phyloP scores from a whole-genome alignment of 2,113 vertebrate species.

The Ciconia boyciana region DNA sequence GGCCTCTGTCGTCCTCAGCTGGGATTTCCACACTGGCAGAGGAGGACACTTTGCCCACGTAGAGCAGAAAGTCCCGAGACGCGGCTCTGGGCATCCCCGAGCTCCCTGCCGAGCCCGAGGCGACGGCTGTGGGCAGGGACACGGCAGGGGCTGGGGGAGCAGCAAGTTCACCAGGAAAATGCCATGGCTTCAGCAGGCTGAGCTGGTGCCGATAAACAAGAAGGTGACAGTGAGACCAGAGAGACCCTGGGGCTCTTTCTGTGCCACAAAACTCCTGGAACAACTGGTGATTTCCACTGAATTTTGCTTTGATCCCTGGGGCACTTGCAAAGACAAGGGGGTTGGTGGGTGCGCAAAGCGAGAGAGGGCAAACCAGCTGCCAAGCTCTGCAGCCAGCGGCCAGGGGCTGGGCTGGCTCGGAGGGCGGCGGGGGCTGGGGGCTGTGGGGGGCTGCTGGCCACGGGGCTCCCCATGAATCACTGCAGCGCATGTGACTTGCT shows the following conservation, averaged over 20 bases:
- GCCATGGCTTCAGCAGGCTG: not conserved
- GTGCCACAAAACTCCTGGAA: not conserved
- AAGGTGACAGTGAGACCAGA: not conserved
- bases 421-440: fast-evolving
- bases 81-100: not conserved
- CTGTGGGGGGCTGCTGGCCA: not conserved
- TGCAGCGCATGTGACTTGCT: not conserved
- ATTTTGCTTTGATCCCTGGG: not conserved
- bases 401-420: not conserved
- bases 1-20: fast-evolving
- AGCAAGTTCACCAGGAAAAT: not conserved
- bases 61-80: not conserved
- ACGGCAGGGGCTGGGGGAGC: not conserved
- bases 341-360: fast-evolving
- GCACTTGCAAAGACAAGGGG: fast-evolving
- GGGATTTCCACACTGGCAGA: not conserved
- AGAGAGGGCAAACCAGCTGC: not conserved
- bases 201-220: not conserved
- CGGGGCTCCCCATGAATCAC: fast-evolving
- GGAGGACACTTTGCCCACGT: not conserved
- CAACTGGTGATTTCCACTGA: not conserved
- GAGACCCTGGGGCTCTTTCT: not conserved
- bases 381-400: not conserved
- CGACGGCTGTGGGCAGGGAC: not conserved
- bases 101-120: fast-evolving